Evolutionary conservation across 2,113 vertebrate genomes (phyloP).

Genomic region (Andinoacara biseriatus): DNA sequence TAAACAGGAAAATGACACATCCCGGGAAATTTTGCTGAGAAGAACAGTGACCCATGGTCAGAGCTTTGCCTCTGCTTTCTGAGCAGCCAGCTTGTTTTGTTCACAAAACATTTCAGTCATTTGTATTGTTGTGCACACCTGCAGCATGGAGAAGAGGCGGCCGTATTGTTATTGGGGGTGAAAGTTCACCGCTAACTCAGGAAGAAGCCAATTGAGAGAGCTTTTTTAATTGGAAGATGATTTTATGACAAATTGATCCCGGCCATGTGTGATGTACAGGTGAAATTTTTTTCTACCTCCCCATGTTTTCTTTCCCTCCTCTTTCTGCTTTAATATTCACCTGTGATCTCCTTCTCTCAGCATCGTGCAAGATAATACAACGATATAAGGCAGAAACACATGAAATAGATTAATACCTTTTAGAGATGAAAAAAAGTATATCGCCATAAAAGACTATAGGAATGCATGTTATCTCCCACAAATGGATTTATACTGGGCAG

Average conservation of each 20-base stretch:
- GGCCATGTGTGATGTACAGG: constrained; percentile 41
- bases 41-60: neutral
- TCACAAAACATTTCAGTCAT: neutral
- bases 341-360: constrained; percentile 37
- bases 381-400: constrained; percentile 47
- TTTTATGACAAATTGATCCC: constrained; percentile 54
- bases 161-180: constrained; percentile 44
- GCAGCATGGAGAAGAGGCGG: neutral
- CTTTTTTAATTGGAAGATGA: constrained; percentile 62
- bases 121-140: constrained; percentile 25
- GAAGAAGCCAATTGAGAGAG: constrained; percentile 51
- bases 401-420: constrained; percentile 65
- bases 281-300: constrained; percentile 15
- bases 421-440: constrained; percentile 49
- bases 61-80: neutral
- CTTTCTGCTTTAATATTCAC: constrained; percentile 68
- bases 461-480: constrained; percentile 40
- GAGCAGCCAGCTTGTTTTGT: neutral
- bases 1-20: constrained; percentile 29
- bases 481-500: constrained; percentile 50
- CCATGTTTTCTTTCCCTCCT: constrained; percentile 28
- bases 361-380: constrained; percentile 3
- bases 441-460: constrained; percentile 48
- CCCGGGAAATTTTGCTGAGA: constrained; percentile 14
- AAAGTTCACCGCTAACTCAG: constrained; percentile 65